phyloP scores from a whole-genome alignment of 2,797 vertebrate species.

The Esox lucius region DNA sequence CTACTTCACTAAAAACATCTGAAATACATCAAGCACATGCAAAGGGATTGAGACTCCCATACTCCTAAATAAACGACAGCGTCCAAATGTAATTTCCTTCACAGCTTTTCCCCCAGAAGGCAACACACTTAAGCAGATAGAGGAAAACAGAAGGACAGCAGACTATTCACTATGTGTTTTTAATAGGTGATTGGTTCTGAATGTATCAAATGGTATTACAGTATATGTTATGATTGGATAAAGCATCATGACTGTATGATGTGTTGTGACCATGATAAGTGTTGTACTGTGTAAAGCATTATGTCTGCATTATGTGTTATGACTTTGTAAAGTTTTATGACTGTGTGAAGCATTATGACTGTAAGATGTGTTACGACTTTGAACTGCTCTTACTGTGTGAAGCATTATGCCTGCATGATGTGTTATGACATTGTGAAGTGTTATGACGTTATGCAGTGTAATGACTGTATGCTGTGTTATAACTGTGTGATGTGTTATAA shows the following conservation, averaged over 20 bases:
- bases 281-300: neutral
- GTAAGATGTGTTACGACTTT: neutral
- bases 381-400: too few species aligned
- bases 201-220: constrained; percentile 42
- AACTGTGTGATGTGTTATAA: neutral
- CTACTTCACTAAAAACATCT: neutral
- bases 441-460: neutral
- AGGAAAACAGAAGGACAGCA: constrained; percentile 38
- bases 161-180: constrained; percentile 10
- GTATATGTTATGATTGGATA: neutral
- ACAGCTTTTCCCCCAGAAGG: constrained; percentile 11
- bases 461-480: neutral
- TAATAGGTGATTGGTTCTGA: constrained; percentile 35
- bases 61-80: neutral
- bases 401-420: neutral
- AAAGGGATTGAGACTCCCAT: neutral
- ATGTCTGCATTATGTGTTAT: neutral
- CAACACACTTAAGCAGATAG: constrained; percentile 30
- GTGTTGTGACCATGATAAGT: neutral
- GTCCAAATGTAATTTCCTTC: neutral
- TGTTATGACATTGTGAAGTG: neutral
- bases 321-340: neutral
- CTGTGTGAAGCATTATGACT: neutral
- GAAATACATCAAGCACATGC: constrained; percentile 2
- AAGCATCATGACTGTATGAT: neutral